Evolutionary conservation across 2,113 vertebrate genomes (phyloP).

Genomic region (Pterocles burchelli): DNA sequence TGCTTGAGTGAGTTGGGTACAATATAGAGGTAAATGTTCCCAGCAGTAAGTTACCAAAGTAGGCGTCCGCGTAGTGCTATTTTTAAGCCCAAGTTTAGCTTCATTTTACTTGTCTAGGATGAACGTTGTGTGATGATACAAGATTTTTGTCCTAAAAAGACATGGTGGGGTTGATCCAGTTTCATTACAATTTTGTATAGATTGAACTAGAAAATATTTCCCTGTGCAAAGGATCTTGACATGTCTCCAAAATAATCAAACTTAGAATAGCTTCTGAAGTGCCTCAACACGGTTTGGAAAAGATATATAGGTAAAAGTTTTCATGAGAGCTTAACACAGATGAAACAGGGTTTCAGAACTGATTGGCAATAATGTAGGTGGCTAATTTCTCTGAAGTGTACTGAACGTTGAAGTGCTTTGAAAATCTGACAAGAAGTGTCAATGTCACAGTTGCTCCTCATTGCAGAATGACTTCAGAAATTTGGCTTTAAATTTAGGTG

Average conservation of each 20-base stretch:
- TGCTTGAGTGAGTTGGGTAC: neutral
- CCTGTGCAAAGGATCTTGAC: neutral
- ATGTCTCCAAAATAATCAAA: neutral
- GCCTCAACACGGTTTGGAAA: neutral
- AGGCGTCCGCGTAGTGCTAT: neutral
- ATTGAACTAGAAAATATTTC: neutral
- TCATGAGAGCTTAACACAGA: neutral
- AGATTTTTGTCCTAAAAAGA: neutral
- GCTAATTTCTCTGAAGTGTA: slow-evolving; percentile 35
- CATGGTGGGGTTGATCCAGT: neutral
- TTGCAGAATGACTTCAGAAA: neutral
- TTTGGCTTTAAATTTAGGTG: neutral
- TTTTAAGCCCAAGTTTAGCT: neutral
- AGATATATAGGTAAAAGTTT: neutral
- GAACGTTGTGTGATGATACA: neutral
- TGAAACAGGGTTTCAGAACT: neutral
- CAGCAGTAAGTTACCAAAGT: neutral
- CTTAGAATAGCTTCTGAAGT: slow-evolving; percentile 2
- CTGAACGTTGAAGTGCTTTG: neutral
- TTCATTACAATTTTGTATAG: neutral
- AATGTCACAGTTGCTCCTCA: neutral
- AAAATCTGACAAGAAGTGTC: slow-evolving; percentile 3
- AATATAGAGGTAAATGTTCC: neutral
- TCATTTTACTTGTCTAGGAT: neutral
- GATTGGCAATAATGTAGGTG: neutral